Base-by-base conservation (phyloP, 2,113 vertebrate genomes). In the Leptodactylus fuscus region DNA sequence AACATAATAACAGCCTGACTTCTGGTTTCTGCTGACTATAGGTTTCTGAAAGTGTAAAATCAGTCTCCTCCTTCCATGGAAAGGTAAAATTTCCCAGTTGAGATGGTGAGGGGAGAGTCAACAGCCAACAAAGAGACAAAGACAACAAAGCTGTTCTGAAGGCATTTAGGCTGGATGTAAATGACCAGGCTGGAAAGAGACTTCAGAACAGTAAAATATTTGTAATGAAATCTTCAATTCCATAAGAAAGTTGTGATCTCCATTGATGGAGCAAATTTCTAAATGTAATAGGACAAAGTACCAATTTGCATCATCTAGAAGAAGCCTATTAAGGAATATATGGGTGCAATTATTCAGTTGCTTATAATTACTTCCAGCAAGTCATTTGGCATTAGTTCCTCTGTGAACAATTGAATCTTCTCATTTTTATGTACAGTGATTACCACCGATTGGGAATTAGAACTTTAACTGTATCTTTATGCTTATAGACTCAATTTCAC, bases 271-370 rank as follows among this genome's bases (percentile, higher is more conserved):
- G 24, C 12, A 81, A 81, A 51, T 70, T 10, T 53, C 70, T 71
- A 82, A 82, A 46, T 70, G 53, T 51, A 81, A 82, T 82, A 70
- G 65, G 65, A 82, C 65, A 71, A 81, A 53, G 41, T 81, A 81
- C 48, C 62, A 81, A 81, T 81, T 81, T 51, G 62, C 62, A 81
- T 20, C 44, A 81, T 65, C 51, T 10, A 70, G 80, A 71, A 70
- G 51, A 82, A 24, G 71, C 29, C 46, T 82, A 71, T 71, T 71
- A 80, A 36, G 48, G 48, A 49, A 71, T 34, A 85, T 46, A 44
- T 70, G 58, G 48, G 18, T 70, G 58, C 48, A 85, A 80, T 85
- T 80, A 85, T 53, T 55, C 76, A 71, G 22, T 51, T 79, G 36
- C 38, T 71, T 53, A 70, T 82, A 82, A 81, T 81, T 49, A 81